These are phyloP conservation scores for Penaeus japonicus DNA, from an alignment of 1,140 invertebrate species.

Conservation along the genomic window DNA sequence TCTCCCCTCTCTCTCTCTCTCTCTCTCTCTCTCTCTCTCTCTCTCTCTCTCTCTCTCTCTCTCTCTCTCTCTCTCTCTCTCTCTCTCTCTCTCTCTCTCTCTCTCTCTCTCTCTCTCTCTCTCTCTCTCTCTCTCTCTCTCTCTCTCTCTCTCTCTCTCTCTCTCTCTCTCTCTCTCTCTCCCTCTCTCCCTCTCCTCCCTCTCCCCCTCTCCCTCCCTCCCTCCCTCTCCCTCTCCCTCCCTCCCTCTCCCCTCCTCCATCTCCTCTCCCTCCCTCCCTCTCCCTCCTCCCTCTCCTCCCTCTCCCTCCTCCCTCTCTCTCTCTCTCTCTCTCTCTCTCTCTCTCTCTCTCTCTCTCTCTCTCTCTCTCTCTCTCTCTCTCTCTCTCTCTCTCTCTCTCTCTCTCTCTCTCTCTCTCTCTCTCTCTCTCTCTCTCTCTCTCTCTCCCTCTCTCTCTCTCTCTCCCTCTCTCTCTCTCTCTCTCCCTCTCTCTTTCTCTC, in stretches of 20 bases:
- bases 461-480: too few relatives aligned
- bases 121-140: neutral
- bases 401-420: too few relatives aligned
- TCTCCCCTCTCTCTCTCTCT: neutral
- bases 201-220: neutral
- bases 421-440: too few relatives aligned
- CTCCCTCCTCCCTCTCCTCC: neutral
- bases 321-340: neutral
- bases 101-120: neutral
- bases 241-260: neutral
- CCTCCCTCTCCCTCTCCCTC: neutral
- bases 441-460: too few relatives aligned
- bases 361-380: too few relatives aligned
- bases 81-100: too few relatives aligned
- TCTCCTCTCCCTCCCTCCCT: neutral
- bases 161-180: slow-evolving; percentile 1
- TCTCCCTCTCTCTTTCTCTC: too few relatives aligned
- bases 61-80: neutral
- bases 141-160: neutral
- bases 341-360: too few relatives aligned
- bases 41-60: neutral
- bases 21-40: neutral
- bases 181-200: neutral
- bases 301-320: neutral
- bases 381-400: too few relatives aligned